Evolutionary conservation across 30 jellyfish, hydroid and myxozoan species (phyloP).

Genomic region (Nemopilema nomurai): DNA sequence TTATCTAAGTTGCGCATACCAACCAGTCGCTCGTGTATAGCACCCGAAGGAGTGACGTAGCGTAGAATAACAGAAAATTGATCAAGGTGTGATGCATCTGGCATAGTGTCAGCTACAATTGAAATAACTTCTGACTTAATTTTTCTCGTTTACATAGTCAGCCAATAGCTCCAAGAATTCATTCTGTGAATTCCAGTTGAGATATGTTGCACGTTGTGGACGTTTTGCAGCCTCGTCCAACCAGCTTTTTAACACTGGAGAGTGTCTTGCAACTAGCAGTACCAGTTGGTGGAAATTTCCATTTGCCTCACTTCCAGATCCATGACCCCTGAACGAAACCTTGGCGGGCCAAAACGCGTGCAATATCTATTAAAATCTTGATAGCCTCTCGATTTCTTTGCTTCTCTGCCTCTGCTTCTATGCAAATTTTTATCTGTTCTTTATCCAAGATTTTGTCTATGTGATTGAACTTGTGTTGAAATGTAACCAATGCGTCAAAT

Average conservation of each 20-base stretch:
- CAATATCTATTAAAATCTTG: slow-evolving; percentile 53
- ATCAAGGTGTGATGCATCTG: slow-evolving; percentile 70
- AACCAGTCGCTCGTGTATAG: slow-evolving; percentile 47
- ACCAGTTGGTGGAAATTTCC: slow-evolving; percentile 68
- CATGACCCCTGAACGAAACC: slow-evolving; percentile 68
- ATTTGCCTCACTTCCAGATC: slow-evolving; percentile 55
- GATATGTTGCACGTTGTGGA: slow-evolving; percentile 73
- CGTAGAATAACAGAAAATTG: slow-evolving; percentile 55
- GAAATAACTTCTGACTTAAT: slow-evolving; percentile 43
- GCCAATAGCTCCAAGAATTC: slow-evolving; percentile 54
- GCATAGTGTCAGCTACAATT: slow-evolving; percentile 45
- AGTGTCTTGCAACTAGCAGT: slow-evolving; percentile 69
- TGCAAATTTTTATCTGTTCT: slow-evolving; percentile 47
- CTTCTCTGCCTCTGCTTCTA: slow-evolving; percentile 74
- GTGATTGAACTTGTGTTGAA: slow-evolving; percentile 58
- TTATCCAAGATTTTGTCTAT: slow-evolving; percentile 52
- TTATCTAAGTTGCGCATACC: slow-evolving; percentile 49
- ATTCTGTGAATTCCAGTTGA: slow-evolving; percentile 64
- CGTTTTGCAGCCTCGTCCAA: slow-evolving; percentile 57
- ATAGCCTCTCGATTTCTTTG: slow-evolving; percentile 67
- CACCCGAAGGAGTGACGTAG: slow-evolving; percentile 57
- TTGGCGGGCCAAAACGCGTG: slow-evolving; percentile 62
- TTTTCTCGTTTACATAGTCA: slow-evolving; percentile 50
- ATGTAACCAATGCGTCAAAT: slow-evolving; percentile 54
- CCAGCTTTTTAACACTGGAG: slow-evolving; percentile 49